Conservation (phyloP, 1,140 invertebrate species). For the Neuroterus valhalla region DNA sequence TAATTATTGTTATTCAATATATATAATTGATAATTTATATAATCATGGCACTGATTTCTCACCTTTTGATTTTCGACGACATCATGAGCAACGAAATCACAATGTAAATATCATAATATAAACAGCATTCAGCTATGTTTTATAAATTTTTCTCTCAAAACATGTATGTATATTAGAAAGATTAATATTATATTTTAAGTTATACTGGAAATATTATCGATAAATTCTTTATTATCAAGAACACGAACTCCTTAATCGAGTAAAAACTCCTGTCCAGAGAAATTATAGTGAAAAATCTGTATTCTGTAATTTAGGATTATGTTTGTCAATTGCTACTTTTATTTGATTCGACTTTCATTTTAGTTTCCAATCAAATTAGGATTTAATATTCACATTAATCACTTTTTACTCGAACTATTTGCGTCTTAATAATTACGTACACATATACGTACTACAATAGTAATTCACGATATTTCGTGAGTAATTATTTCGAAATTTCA, state of each 20-base stretch:
- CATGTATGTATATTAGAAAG: constrained; percentile 24
- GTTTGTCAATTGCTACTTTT: neutral
- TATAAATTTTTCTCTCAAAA: constrained; percentile 19
- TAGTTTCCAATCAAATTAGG: neutral
- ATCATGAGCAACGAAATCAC: constrained; percentile 21
- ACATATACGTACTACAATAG: neutral
- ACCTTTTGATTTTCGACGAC: constrained; percentile 6
- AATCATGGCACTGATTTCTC: constrained; percentile 20
- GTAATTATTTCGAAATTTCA: neutral
- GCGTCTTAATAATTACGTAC: constrained; percentile 5
- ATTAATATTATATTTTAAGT: neutral
- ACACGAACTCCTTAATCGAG: neutral
- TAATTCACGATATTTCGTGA: neutral
- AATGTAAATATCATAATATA: constrained; percentile 13
- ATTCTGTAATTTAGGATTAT: neutral
- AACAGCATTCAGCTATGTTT: constrained; percentile 22
- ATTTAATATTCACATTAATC: too few species aligned
- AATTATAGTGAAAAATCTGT: neutral
- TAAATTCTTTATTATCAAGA: neutral
- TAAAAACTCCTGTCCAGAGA: neutral
- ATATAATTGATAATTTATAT: neutral
- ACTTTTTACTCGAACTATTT: too few species aligned
- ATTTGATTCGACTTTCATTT: neutral
- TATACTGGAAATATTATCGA: neutral
- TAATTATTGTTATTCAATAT: neutral